Evolutionary conservation across 1,140 invertebrate species (phyloP), one percentile per base, ranked within the genome.

Genomic region (Tetragonula clypearis): DNA sequence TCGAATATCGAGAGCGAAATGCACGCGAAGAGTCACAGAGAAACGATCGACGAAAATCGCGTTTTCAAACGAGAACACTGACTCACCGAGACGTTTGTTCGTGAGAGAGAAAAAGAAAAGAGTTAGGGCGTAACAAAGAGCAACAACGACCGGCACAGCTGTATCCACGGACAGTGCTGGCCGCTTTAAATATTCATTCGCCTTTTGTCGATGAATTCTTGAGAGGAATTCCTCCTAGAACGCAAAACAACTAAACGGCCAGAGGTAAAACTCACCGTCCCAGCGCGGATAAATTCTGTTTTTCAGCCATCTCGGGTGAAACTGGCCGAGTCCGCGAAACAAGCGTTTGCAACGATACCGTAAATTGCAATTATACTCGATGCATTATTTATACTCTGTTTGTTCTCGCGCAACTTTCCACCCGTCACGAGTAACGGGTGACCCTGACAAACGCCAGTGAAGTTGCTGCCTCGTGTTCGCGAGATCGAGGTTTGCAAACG

Each of bases 121-220:
- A 56, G 55, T 3, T 55, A 15, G 12, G 12, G 55, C 55, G 53
- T 68, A 14, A 41, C 53, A 8, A 41, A 35, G 35, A 4, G 35
- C 35, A 35, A 35, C 35, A 35, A 35, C 9, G 12, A 35, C 0
- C 19, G 58, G 19, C 53, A 15, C 41, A 17, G 8, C 8, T 30
- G 30, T 30, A 30, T 30, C 30, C 30, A 30, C 30, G 30, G 30
- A 30, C 30, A 30, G 30, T 30, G 30, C 30, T 17, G 17, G 11
- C 2, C 55, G 17, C 23, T 19, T 83, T 19, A 53, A 69, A 55
- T 23, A 77, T 77, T 69, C 81, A 77, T 49, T 21, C 35, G 41
- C 55, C 53, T 83, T 83, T 83, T 69, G 73, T 21, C 65, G 73
- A 83, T 76, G 65, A 76, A 83, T 83, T 69, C 69, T 83, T 77